Base-by-base conservation (phyloP, 2,888 invertebrate species). In the Diarsia brunnea region DNA sequence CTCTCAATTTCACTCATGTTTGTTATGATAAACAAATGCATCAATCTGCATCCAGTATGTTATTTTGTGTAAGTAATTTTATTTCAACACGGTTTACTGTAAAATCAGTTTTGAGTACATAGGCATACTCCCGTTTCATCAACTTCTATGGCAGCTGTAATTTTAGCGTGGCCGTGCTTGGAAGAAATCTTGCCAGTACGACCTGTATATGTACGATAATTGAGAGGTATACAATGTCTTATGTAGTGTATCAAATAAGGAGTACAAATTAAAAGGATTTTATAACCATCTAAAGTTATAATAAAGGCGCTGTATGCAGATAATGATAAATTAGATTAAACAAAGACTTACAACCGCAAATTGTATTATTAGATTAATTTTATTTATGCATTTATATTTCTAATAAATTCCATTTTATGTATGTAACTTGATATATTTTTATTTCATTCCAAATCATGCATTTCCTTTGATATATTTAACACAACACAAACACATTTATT, bases 341-440 rank as follows among this genome's bases (percentile, higher is more conserved):
- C 21, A 31, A n/a, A 68, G 24, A 49, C 24, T 43, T 53, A 66
- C 38, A 10, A 55, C 47, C 21, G 0, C 12, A 66, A 51, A 78
- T 49, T 82, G 70, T 83, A 76, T 79, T 79, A 79, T 49, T 69
- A 82, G n/a, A 71, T 61, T 77, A 31, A 78, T 71, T 19, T 58
- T 66, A 69, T 51, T 60, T 64, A 69, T 69, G 70, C 70, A 81
- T 82, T 82, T 84, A 79, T 79, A 70, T 76, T 81, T 78, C 38
- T 11, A 86, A 81, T 86, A 84, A 82, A 83, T 76, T 73, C 70
- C 66, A 82, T 64, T 55, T 1, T 58, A 55, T 58, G 8, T 69
- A 55, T 68, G 0, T 68, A 68, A 38, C 63, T 47, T 49, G 21
- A 12, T 19, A 61, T 73, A 65, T 58, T 72, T 74, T 74, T 60